Evolutionary conservation across 1,140 invertebrate species (phyloP).

Genomic region (Theocolax elegans): DNA sequence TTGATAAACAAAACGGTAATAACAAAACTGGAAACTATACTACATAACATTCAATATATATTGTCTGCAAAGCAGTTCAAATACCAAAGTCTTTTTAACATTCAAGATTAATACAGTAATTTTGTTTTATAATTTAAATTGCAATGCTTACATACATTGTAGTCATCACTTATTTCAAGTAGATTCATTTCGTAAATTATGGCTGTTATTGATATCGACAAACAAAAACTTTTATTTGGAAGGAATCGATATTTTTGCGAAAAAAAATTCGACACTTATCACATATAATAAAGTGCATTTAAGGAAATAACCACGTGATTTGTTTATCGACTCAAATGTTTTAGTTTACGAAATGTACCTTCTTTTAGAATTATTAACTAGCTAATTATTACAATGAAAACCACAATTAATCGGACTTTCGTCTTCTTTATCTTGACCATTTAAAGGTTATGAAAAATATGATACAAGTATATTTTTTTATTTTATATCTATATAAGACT

Average conservation of each 20-base stretch:
- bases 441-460: conserved; percentile 30
- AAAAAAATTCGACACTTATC: conserved; percentile 31
- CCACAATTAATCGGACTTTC: conserved; percentile 8
- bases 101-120: conserved; percentile 18
- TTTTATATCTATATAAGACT: conserved; percentile 14
- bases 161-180: conserved; percentile 6
- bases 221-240: conserved; percentile 25
- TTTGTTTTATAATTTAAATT: conserved; percentile 6
- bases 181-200: conserved; percentile 43
- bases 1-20: no score
- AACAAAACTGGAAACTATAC: no score
- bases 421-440: conserved; percentile 3
- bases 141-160: not conserved
- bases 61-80: not conserved
- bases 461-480: conserved; percentile 5
- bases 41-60: no score
- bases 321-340: conserved; percentile 24
- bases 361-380: conserved; percentile 8
- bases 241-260: conserved; percentile 15
- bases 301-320: conserved; percentile 22
- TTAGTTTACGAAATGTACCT: conserved; percentile 41
- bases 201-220: conserved; percentile 29
- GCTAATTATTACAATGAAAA: conserved; percentile 29
- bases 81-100: conserved; percentile 1
- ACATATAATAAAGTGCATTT: conserved; percentile 14